phyloP scores from a whole-genome alignment of 1,140 invertebrate species.

The Trigoniulus corallinus region DNA sequence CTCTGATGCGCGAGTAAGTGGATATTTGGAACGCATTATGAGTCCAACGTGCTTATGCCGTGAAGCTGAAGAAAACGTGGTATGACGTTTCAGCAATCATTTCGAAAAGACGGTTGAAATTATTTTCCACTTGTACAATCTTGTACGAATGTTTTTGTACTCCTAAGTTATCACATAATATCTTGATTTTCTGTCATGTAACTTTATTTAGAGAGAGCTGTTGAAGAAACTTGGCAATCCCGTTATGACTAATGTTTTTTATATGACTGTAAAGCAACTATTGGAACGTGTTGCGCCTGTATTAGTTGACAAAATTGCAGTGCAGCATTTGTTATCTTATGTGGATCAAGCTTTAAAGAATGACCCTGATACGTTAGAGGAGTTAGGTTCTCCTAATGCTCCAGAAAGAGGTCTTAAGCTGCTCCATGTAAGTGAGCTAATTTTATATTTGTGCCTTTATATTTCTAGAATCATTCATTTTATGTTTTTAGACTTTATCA shows the following conservation, averaged over 20 bases:
- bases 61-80: constrained; percentile 63
- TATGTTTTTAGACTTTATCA: constrained; percentile 44
- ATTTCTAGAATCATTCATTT: constrained; percentile 12
- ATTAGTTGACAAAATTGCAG: constrained; percentile 78
- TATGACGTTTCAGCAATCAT: constrained; percentile 22
- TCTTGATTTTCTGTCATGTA: constrained; percentile 3
- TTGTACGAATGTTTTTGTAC: neutral
- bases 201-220: constrained; percentile 39
- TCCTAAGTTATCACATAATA: neutral
- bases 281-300: constrained; percentile 85
- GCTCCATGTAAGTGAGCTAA: constrained; percentile 38
- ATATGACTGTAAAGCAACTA: constrained; percentile 87
- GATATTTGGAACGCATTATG: constrained; percentile 69
- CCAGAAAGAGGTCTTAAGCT: constrained; percentile 65
- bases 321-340: constrained; percentile 31
- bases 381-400: constrained; percentile 58
- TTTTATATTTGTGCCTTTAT: neutral
- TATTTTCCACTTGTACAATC: no score
- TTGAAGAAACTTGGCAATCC: constrained; percentile 84
- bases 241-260: constrained; percentile 85
- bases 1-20: constrained; percentile 54
- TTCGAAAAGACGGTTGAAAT: no score
- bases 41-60: constrained; percentile 74
- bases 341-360: constrained; percentile 30
- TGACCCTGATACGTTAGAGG: constrained; percentile 35